phyloP scores from a whole-genome alignment of 2,797 vertebrate genomes.

The Chiroxiphia lanceolata region DNA sequence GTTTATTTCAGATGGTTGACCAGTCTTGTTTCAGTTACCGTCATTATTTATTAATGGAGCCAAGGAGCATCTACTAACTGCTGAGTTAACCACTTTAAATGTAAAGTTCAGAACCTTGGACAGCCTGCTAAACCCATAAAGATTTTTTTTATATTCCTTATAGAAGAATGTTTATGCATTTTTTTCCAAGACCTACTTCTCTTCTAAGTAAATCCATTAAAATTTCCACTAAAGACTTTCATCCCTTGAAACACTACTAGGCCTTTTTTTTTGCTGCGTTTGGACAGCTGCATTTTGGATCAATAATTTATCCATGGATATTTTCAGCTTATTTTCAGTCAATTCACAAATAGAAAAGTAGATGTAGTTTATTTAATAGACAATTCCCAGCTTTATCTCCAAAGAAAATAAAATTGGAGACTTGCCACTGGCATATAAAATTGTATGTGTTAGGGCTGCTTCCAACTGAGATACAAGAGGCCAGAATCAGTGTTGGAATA shows the following conservation, averaged over 20 bases:
- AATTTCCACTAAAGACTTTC: neutral
- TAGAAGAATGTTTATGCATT: neutral
- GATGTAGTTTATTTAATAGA: neutral
- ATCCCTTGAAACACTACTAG: neutral
- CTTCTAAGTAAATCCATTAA: neutral
- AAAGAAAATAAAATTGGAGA: neutral
- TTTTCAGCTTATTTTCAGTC: neutral
- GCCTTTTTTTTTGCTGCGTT: neutral
- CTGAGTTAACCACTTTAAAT: neutral
- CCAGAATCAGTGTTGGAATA: neutral
- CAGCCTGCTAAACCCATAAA: neutral
- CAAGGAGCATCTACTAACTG: neutral
- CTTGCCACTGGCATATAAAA: neutral
- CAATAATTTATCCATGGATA: neutral
- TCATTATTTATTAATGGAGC: neutral
- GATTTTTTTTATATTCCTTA: neutral
- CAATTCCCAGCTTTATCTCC: neutral
- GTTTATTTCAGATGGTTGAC: neutral
- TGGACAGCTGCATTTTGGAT: fast-evolving
- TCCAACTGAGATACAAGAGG: neutral
- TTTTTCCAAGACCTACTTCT: neutral
- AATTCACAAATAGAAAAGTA: neutral
- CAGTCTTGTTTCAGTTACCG: neutral
- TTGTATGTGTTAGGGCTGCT: neutral
- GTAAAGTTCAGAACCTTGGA: neutral